These are phyloP conservation scores for Aphelenchoides fujianensis DNA, from an alignment of 1,140 invertebrate species.

Conservation along the genomic window DNA sequence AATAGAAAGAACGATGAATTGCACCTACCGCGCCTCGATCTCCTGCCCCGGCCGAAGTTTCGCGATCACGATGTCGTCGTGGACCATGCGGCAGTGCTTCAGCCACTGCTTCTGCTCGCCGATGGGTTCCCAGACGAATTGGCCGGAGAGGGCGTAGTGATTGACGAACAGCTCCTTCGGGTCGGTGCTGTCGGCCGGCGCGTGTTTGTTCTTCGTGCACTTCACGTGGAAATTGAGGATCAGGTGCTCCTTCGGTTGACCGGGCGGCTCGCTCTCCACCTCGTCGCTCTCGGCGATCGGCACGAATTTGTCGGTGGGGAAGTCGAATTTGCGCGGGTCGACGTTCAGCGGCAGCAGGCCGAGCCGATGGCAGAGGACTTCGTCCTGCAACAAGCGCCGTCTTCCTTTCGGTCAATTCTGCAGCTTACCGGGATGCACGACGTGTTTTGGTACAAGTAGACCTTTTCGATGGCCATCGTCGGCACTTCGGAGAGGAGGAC, in stretches of 20 bases:
- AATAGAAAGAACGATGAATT: conserved; percentile 13
- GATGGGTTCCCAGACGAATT: conserved; percentile 27
- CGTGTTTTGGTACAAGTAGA: conserved; percentile 89
- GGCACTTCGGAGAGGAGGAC: conserved; percentile 90
- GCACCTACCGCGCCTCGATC: conserved; percentile 67
- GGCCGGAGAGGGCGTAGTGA: conserved; percentile 2
- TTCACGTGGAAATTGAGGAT: conserved; percentile 49
- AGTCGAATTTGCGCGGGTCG: conserved; percentile 88
- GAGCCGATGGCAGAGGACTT: conserved; percentile 87
- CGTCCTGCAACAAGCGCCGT: conserved; percentile 69
- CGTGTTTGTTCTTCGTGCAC: conserved; percentile 40
- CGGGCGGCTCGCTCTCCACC: conserved; percentile 41
- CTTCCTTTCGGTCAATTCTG: not conserved
- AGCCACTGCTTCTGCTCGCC: conserved; percentile 27
- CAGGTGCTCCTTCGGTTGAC: conserved; percentile 35
- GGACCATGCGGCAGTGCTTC: conserved; percentile 65
- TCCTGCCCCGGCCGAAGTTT: conserved; percentile 92
- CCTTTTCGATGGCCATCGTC: conserved; percentile 97
- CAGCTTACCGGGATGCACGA: conserved; percentile 79
- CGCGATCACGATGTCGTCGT: conserved; percentile 84
- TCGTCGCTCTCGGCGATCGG: conserved; percentile 48
- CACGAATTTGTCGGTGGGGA: conserved; percentile 67
- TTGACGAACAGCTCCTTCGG: conserved; percentile 3
- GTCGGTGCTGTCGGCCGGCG: conserved; percentile 15
- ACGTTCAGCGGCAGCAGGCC: conserved; percentile 90